These are phyloP conservation scores for Holothuria leucospilota DNA, from an alignment of 53 echinoderm and acorn worm genomes.

Conservation along the genomic window DNA sequence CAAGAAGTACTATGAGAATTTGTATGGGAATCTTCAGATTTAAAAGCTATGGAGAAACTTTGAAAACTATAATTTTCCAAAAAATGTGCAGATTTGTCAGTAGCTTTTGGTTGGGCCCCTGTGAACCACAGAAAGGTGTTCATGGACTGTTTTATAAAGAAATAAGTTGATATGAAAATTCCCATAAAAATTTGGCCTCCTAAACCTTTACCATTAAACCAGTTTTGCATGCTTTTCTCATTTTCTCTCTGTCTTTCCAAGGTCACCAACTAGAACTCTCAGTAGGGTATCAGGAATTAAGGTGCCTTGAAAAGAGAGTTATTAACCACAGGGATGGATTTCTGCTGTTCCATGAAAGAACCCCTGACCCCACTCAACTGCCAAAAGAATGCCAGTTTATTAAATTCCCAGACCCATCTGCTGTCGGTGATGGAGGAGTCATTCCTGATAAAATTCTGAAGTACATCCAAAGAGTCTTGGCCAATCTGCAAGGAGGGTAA, in stretches of 20 bases:
- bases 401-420: not conserved
- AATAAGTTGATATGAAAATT: too few species aligned
- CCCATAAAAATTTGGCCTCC: too few species aligned
- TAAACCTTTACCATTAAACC: too few species aligned
- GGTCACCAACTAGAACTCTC: not conserved
- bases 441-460: not conserved
- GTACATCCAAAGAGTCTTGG: not conserved
- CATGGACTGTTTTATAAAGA: too few species aligned
- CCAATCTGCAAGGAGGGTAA: slow-evolving; percentile 29
- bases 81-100: too few species aligned
- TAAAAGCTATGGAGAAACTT: too few species aligned
- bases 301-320: not conserved
- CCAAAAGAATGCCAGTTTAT: not conserved
- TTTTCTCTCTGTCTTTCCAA: not conserved
- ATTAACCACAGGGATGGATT: not conserved
- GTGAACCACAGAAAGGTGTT: too few species aligned
- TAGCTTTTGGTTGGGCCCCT: too few species aligned
- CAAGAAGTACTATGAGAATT: too few species aligned
- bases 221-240: too few species aligned
- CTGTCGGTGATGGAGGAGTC: not conserved
- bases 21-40: too few species aligned
- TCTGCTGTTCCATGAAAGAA: slow-evolving; percentile 11
- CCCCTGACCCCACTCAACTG: not conserved
- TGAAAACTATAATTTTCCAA: too few species aligned
- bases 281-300: not conserved